Evolutionary conservation across 2,113 vertebrate genomes (phyloP), one percentile per base, ranked within the genome.

Genomic region (Zosterops hypoxanthus): DNA sequence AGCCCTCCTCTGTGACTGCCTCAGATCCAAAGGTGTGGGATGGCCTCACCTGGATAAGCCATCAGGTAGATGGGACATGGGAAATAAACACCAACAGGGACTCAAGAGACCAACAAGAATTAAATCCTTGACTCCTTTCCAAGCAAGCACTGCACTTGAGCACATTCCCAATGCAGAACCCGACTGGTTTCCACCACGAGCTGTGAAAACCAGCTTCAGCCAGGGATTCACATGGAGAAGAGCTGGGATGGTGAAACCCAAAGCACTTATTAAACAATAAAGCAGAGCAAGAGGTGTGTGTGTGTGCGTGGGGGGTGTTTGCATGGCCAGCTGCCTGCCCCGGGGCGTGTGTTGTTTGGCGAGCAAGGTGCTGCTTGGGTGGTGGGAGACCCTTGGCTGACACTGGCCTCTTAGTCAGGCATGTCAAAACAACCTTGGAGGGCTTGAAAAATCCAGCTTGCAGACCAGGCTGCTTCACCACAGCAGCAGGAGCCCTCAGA

Each of bases 341-440:
- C 7, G 0, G 76, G 91, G 20, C 2, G 1, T 46, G 92, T 72
- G 85, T 33, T 68, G 31, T 22, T 91, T 90, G 92, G 92, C 53
- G 0, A 60, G 52, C 33, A 25, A 86, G 72, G 82, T 79, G 82
- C 77, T 61, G 75, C 91, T 3, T 88, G 95, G 89, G 87, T 39
- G 78, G 91, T 82, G 69, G 65, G 79, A 93, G 93, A 87, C 94
- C 95, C 83, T 93, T 95, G 97, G 94, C 93, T 97, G 96, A 94
- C 96, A 82, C n/a, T 2, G 6, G 3, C 2, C 80, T 72, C 36
- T 86, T 65, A 70, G n/a, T 66, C 80, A 65, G 57, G 92, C 29
- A 12, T 66, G 66, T 77, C 83, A 69, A 94, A 97, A 95, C 76
- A 84, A 50, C 26, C 65, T 36, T 1, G 52, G 65, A 41, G 63